Evolutionary conservation across 2,797 vertebrate genomes (phyloP).

Genomic region (Pantherophis vulpinus): DNA sequence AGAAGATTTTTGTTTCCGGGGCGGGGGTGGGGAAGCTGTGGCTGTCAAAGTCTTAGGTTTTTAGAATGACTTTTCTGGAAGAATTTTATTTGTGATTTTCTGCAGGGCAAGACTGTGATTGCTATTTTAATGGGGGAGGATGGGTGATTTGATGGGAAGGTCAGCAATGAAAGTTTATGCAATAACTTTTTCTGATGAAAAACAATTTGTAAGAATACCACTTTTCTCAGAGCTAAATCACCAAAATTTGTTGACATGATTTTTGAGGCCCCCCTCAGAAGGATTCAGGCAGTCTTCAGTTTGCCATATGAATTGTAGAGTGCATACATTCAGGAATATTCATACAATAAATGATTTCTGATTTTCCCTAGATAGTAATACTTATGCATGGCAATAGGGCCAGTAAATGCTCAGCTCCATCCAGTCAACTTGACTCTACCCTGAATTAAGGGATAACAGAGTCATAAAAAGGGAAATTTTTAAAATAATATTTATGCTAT

Average conservation of each 20-base stretch:
- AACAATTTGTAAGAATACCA: neutral
- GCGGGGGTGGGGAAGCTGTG: accelerated
- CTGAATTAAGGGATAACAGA: neutral
- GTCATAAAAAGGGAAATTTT: neutral
- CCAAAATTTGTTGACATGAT: neutral
- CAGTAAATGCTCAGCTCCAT: neutral
- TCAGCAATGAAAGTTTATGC: neutral
- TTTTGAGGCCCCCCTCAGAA: neutral
- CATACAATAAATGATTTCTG: neutral
- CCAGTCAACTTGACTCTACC: neutral
- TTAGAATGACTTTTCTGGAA: neutral
- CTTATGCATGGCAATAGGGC: too few relatives aligned
- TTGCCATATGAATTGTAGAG: neutral
- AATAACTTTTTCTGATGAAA: neutral
- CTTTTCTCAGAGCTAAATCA: neutral
- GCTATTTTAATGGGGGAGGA: neutral
- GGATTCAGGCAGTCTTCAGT: neutral
- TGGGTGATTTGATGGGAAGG: neutral
- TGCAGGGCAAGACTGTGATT: neutral
- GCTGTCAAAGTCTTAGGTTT: neutral
- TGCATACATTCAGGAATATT: neutral
- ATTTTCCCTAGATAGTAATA: neutral
- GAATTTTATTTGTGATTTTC: neutral
- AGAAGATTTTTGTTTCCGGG: neutral
- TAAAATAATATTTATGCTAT: neutral